phyloP scores from a whole-genome alignment of 2,113 vertebrate genomes.

The Tachysurus fulvidraco region DNA sequence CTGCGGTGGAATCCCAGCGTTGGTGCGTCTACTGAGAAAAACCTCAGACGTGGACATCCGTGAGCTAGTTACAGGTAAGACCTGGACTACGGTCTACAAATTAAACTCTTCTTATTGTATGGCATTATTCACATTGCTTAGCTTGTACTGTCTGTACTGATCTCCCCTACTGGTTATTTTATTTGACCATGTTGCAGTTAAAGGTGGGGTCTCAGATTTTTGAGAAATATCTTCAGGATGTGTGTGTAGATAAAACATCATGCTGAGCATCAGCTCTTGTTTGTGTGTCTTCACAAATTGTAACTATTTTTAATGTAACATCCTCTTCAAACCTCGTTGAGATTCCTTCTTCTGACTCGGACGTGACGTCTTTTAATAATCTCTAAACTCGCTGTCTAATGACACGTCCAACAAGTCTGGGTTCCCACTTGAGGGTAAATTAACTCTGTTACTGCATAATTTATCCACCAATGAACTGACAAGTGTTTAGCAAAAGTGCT shows the following conservation, averaged over 20 bases:
- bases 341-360: background rate
- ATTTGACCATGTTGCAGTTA: background rate
- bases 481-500: background rate
- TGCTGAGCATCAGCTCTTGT: background rate
- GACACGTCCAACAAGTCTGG: conserved; percentile 6
- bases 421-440: conserved; percentile 1
- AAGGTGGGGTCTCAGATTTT: no score
- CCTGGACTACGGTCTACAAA: background rate
- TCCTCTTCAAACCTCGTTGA: background rate
- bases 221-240: background rate
- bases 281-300: background rate
- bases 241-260: background rate
- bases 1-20: conserved; percentile 93
- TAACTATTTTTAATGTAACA: background rate
- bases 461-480: conserved; percentile 30
- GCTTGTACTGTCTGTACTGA: background rate
- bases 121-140: background rate
- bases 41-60: conserved; percentile 93
- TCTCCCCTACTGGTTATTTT: background rate
- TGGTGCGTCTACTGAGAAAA: conserved; percentile 94
- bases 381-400: conserved; percentile 29
- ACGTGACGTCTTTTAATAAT: conserved; percentile 30
- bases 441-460: conserved; percentile 35
- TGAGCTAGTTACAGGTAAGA: conserved; percentile 96
- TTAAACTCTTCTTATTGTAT: background rate